These are phyloP conservation scores for Zaprionus vittiger DNA, from an alignment of 1,140 invertebrate genomes.

Conservation along the genomic window DNA sequence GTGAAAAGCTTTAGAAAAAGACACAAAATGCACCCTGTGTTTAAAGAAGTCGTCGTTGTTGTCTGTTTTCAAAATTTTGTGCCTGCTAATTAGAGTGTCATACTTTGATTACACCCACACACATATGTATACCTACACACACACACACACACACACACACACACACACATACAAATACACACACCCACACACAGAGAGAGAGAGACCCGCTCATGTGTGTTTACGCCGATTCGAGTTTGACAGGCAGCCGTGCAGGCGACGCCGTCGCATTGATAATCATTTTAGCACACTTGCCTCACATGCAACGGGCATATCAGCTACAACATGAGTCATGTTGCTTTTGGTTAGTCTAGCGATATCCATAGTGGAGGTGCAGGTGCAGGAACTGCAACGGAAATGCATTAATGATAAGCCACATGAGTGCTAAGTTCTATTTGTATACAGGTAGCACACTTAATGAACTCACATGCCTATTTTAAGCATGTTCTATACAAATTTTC, in stretches of 20 bases:
- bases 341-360: too few species aligned
- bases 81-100: conserved; percentile 73
- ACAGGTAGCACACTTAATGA: too few species aligned
- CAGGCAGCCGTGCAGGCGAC: conserved; percentile 31
- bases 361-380: background rate
- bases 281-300: conserved; percentile 8
- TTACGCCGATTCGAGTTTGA: conserved; percentile 20
- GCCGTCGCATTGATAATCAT: conserved; percentile 36
- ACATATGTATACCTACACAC: conserved; percentile 10
- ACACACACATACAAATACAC: background rate
- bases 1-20: conserved; percentile 58
- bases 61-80: conserved; percentile 50
- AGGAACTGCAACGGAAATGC: background rate
- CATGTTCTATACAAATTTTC: too few species aligned
- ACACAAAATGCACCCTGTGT: conserved; percentile 29
- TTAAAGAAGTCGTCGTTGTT: conserved; percentile 2
- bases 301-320: conserved; percentile 1
- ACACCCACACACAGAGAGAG: too few species aligned
- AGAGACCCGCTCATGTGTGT: background rate
- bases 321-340: conserved; percentile 23
- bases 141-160: conserved; percentile 10
- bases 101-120: conserved; percentile 61
- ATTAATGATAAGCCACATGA: background rate
- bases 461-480: too few species aligned
- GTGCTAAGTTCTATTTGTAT: too few species aligned